Conservation (phyloP, 2,797 vertebrate species). For the Spinus olivaceus region DNA sequence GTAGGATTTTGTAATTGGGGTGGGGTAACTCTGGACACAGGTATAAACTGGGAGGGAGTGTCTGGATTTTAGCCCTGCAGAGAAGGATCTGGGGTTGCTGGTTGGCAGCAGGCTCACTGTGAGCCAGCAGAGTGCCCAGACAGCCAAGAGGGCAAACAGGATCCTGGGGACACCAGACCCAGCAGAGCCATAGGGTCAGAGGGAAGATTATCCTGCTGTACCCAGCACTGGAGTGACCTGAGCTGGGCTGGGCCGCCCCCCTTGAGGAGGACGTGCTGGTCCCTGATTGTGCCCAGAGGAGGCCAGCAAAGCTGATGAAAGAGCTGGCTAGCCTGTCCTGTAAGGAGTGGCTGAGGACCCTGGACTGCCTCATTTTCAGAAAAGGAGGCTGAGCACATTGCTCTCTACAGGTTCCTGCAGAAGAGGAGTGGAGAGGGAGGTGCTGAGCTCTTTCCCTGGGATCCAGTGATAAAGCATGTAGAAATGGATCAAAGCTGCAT, state of each 20-base stretch:
- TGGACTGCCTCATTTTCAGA: not conserved
- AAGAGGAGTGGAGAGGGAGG: too few species aligned
- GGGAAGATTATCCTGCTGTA: rapidly evolving
- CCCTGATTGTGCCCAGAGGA: rapidly evolving
- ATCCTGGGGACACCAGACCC: too few species aligned
- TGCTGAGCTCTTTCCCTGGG: too few species aligned
- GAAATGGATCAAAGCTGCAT: too few species aligned
- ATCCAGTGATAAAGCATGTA: too few species aligned
- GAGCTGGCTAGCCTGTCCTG: not conserved
- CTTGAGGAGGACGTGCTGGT: rapidly evolving
- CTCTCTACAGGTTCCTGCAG: too few species aligned
- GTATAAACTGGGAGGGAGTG: rapidly evolving
- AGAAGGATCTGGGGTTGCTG: not conserved
- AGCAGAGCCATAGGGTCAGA: rapidly evolving
- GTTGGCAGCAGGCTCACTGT: rapidly evolving
- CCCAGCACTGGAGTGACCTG: rapidly evolving
- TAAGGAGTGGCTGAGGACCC: not conserved
- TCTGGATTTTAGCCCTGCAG: not conserved
- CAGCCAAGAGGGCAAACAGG: not conserved
- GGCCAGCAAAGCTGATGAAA: not conserved
- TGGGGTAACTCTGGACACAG: not conserved
- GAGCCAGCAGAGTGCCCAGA: not conserved
- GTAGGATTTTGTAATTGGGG: not conserved
- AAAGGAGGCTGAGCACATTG: not conserved
- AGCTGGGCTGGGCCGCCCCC: not conserved